phyloP scores from a whole-genome alignment of 2,113 vertebrate genomes.

The Psettodes erumei region DNA sequence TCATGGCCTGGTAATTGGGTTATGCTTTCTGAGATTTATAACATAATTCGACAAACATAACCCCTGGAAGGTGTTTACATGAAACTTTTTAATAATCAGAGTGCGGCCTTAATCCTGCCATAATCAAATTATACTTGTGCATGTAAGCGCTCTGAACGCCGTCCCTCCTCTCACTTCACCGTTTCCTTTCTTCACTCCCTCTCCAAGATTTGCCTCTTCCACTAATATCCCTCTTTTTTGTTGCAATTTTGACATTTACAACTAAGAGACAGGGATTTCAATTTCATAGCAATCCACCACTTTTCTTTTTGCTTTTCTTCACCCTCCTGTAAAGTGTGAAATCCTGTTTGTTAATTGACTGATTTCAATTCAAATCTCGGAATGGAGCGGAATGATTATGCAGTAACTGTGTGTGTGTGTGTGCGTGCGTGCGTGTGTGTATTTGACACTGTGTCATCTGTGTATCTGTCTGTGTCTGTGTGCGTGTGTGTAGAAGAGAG shows the following conservation, averaged over 20 bases:
- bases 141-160: constrained; percentile 2
- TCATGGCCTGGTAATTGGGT: constrained; percentile 53
- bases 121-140: constrained; percentile 32
- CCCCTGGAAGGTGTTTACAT: constrained; percentile 54
- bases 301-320: constrained; percentile 44
- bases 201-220: not conserved
- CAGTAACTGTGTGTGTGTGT: constrained; percentile 13
- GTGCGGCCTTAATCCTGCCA: constrained; percentile 18
- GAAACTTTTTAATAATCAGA: constrained; percentile 58
- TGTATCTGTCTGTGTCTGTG: no score
- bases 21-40: constrained; percentile 54
- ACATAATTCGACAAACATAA: constrained; percentile 44
- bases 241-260: constrained; percentile 49
- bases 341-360: constrained; percentile 68
- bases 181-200: constrained; percentile 15
- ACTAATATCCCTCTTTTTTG: constrained; percentile 25
- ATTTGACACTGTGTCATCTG: constrained; percentile 13
- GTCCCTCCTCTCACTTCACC: constrained; percentile 12
- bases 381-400: constrained; percentile 43
- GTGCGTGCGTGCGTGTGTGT: constrained; percentile 14
- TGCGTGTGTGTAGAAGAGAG: constrained; percentile 26
- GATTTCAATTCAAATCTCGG: constrained; percentile 66
- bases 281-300: constrained; percentile 47
- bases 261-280: constrained; percentile 54
- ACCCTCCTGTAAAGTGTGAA: constrained; percentile 67